These are phyloP conservation scores for Urocolius indicus DNA, from an alignment of 2,113 vertebrate species.

Conservation along the genomic window DNA sequence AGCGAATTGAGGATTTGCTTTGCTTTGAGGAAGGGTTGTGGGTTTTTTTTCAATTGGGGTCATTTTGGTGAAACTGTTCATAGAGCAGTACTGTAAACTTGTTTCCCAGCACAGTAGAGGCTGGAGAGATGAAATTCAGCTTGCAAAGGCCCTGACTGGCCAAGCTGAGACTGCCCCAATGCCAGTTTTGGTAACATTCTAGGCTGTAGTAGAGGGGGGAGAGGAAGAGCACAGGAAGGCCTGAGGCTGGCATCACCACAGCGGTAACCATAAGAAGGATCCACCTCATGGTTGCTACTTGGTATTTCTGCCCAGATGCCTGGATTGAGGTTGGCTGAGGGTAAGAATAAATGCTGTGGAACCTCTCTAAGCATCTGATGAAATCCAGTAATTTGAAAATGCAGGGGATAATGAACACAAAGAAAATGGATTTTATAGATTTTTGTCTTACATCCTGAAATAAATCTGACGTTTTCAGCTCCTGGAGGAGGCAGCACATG, in stretches of 20 bases:
- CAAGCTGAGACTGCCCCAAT: accelerated
- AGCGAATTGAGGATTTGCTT: background rate
- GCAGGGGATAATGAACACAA: background rate
- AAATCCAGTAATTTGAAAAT: background rate
- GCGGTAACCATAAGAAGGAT: background rate
- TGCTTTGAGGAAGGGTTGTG: background rate
- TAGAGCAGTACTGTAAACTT: background rate
- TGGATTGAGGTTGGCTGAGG: background rate
- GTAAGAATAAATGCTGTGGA: background rate
- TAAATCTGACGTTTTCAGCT: background rate
- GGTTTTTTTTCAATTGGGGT: background rate
- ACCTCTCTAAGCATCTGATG: background rate
- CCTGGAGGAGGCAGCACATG: background rate
- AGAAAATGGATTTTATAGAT: background rate
- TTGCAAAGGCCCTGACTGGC: background rate
- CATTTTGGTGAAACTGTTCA: background rate
- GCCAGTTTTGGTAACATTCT: background rate
- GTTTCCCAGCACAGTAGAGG: background rate
- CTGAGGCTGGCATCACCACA: background rate
- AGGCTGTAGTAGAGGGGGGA: background rate
- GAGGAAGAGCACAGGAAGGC: background rate
- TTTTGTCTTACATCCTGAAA: background rate
- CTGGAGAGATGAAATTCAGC: background rate
- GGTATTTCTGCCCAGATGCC: background rate
- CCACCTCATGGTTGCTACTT: background rate